These are phyloP conservation scores for Ceratina australensis DNA, from an alignment of 1,140 invertebrate genomes.

Conservation along the genomic window DNA sequence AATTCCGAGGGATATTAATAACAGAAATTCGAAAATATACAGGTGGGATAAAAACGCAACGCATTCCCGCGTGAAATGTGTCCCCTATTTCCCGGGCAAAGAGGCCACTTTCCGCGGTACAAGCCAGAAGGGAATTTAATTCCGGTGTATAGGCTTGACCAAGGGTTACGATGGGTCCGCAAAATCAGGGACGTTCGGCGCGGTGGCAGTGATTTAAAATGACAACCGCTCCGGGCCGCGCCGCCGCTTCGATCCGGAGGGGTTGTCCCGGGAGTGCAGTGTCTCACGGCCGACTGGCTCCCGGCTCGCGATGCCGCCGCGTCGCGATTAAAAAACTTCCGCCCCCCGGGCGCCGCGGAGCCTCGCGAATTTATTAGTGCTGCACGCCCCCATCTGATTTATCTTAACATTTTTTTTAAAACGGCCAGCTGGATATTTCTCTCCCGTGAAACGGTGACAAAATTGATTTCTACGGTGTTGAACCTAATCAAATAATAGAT, in stretches of 20 bases:
- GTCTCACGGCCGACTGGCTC: constrained; percentile 64
- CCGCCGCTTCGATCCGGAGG: constrained; percentile 2
- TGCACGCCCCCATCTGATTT: constrained; percentile 40
- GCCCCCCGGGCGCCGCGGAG: constrained; percentile 67
- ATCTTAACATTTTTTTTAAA: background rate
- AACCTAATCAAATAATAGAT: too few relatives aligned
- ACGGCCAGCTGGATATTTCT: too few relatives aligned
- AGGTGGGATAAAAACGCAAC: background rate
- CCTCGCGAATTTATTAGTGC: constrained; percentile 72
- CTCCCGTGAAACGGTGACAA: too few relatives aligned
- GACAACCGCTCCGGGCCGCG: constrained; percentile 65
- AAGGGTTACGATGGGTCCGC: constrained; percentile 23
- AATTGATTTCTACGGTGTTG: too few relatives aligned
- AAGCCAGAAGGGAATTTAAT: constrained; percentile 59
- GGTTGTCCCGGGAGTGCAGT: constrained; percentile 73
- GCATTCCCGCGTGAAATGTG: constrained; percentile 13
- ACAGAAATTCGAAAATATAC: too few relatives aligned
- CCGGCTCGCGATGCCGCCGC: constrained; percentile 54
- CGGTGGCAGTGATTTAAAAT: constrained; percentile 74
- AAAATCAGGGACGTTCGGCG: constrained; percentile 36
- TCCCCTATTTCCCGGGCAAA: background rate
- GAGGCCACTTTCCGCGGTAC: constrained; percentile 1
- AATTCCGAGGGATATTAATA: too few relatives aligned
- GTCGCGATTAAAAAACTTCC: constrained; percentile 72
- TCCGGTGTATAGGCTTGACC: constrained; percentile 42